Conservation (phyloP, 2,888 invertebrate genomes). For the Antheraea yamamai region DNA sequence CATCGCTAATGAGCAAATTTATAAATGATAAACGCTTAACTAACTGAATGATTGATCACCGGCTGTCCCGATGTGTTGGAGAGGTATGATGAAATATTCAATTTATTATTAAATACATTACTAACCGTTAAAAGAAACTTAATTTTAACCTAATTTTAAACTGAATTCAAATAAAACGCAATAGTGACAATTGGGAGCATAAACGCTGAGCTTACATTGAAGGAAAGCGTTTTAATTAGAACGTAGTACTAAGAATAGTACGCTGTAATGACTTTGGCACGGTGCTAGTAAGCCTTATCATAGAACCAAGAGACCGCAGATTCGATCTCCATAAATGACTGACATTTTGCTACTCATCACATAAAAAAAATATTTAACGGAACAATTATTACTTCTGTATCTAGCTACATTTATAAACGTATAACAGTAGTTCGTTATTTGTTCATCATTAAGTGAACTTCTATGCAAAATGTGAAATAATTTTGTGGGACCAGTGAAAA, state of each 20-base stretch:
- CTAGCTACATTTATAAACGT: too few relatives aligned
- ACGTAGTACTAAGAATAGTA: background rate
- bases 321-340: too few relatives aligned
- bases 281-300: too few relatives aligned
- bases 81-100: conserved; percentile 7
- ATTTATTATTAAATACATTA: background rate
- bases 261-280: too few relatives aligned
- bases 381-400: too few relatives aligned
- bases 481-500: too few relatives aligned
- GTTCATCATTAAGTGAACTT: too few relatives aligned
- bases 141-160: background rate
- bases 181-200: background rate
- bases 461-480: too few relatives aligned
- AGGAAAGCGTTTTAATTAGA: background rate
- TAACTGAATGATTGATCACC: conserved; percentile 1
- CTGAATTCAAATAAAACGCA: background rate
- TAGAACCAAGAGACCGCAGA: too few relatives aligned
- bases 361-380: too few relatives aligned
- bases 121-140: background rate
- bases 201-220: background rate
- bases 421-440: too few relatives aligned
- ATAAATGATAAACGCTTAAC: conserved; percentile 3
- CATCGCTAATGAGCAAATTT: conserved; percentile 4
- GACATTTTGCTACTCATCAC: too few relatives aligned
- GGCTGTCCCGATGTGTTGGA: background rate